Evolutionary conservation across 2,113 vertebrate genomes (phyloP).

Genomic region (Plotosus lineatus): DNA sequence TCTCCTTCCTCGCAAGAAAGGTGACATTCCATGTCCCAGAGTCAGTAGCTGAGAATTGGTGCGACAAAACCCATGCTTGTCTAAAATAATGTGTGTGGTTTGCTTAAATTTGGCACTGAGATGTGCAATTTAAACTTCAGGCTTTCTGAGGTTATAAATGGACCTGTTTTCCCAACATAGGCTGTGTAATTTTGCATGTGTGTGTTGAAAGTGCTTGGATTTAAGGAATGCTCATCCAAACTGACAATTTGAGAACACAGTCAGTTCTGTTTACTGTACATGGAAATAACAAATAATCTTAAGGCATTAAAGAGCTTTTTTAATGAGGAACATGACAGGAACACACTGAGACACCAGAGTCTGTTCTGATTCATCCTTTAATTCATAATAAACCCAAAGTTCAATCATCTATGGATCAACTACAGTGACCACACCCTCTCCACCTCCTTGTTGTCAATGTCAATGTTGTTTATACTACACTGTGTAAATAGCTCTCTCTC

Average conservation of each 20-base stretch:
- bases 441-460: constrained; percentile 7
- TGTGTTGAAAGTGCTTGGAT: neutral
- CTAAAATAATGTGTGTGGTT: neutral
- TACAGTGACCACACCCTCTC: constrained; percentile 15
- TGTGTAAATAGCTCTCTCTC: constrained; percentile 66
- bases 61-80: neutral
- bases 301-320: neutral
- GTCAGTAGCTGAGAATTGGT: too few species aligned
- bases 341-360: too few species aligned
- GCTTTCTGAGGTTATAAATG: neutral
- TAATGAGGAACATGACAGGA: too few species aligned
- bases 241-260: neutral
- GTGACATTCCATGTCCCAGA: too few species aligned
- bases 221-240: neutral
- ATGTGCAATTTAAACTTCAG: neutral
- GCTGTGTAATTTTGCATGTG: neutral
- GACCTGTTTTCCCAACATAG: neutral
- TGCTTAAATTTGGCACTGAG: neutral
- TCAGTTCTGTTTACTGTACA: too few species aligned
- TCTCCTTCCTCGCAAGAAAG: too few species aligned
- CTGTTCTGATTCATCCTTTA: too few species aligned
- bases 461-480: constrained; percentile 34
- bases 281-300: neutral
- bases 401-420: constrained; percentile 62
- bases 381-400: constrained; percentile 36